phyloP scores from a whole-genome alignment of 2,113 vertebrate genomes.

The Oenanthe melanoleuca region DNA sequence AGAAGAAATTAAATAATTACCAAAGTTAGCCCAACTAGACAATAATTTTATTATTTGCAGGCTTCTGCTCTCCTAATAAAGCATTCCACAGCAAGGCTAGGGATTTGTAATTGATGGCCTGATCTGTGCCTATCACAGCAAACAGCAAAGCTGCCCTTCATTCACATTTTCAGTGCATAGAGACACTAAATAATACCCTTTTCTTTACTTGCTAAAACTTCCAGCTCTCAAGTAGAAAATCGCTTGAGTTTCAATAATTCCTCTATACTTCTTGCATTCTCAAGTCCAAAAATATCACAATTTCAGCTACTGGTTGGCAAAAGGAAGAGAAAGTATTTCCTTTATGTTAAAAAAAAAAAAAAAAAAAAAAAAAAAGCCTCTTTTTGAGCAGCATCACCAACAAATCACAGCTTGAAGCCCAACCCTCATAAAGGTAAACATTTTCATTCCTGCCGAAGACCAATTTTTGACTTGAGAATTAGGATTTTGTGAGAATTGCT shows the following conservation, averaged over 20 bases:
- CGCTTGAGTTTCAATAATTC: not conserved
- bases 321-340: not conserved
- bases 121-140: not conserved
- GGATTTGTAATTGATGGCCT: not conserved
- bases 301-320: not conserved
- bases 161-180: not conserved
- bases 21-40: not conserved
- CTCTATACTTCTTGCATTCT: not conserved
- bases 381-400: not conserved
- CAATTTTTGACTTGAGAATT: not conserved
- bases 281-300: not conserved
- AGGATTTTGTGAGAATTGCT: not conserved
- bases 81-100: not conserved
- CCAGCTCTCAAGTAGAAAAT: not conserved
- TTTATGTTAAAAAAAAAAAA: not conserved
- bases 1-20: not conserved
- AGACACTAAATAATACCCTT: not conserved
- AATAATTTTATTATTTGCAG: not conserved
- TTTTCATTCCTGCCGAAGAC: not conserved
- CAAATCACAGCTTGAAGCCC: not conserved
- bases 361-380: not conserved
- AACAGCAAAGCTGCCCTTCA: not conserved
- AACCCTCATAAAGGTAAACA: not conserved
- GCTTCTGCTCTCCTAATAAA: not conserved
- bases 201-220: not conserved